A percentile compares a stretch with the other conserved stretches of the same genome.
These are phyloP conservation scores for Cladopsammia gracilis DNA, from an alignment of 64 coral and sea anemone species.

Conservation along the genomic window DNA sequence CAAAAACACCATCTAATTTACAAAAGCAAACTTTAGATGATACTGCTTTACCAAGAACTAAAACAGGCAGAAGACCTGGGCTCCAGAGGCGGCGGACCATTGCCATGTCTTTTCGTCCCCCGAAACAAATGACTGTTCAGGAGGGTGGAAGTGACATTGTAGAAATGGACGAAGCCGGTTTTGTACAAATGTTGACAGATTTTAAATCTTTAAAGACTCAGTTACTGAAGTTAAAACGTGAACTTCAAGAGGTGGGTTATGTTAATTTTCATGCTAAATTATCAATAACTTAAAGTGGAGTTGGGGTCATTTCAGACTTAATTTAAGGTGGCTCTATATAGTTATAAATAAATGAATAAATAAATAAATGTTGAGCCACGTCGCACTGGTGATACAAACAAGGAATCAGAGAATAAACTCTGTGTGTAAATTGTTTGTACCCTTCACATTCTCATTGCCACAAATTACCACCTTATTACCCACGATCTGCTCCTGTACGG, in stretches of 20 bases:
- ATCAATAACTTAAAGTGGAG: too few species aligned
- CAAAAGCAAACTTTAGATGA: slow-evolving; percentile 43
- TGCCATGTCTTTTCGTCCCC: slow-evolving; percentile 77
- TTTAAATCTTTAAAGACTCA: slow-evolving; percentile 87
- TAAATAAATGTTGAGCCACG: too few species aligned
- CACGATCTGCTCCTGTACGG: too few species aligned
- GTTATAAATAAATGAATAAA: too few species aligned
- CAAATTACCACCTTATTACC: too few species aligned
- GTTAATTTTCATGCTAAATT: background rate
- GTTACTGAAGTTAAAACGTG: slow-evolving; percentile 92
- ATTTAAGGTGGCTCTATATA: too few species aligned
- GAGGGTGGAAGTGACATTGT: slow-evolving; percentile 75
- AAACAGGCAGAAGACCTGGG: slow-evolving; percentile 14
- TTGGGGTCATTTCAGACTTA: too few species aligned
- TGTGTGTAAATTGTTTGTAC: too few species aligned
- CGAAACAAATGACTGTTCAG: slow-evolving; percentile 60
- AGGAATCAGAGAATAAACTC: too few species aligned
- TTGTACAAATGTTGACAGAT: slow-evolving; percentile 82
- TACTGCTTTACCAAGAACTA: slow-evolving; percentile 14
- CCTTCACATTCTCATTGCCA: too few species aligned
- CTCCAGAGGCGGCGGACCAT: slow-evolving; percentile 66
- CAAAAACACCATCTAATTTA: slow-evolving; percentile 59
- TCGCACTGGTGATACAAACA: too few species aligned
- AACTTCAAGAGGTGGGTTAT: slow-evolving; percentile 83
- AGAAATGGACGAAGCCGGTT: slow-evolving; percentile 87